Evolutionary conservation across 35 echinoderm and acorn worm species (phyloP), one percentile per base, ranked within the genome.

Genomic region (Ophiothrix spiculata): DNA sequence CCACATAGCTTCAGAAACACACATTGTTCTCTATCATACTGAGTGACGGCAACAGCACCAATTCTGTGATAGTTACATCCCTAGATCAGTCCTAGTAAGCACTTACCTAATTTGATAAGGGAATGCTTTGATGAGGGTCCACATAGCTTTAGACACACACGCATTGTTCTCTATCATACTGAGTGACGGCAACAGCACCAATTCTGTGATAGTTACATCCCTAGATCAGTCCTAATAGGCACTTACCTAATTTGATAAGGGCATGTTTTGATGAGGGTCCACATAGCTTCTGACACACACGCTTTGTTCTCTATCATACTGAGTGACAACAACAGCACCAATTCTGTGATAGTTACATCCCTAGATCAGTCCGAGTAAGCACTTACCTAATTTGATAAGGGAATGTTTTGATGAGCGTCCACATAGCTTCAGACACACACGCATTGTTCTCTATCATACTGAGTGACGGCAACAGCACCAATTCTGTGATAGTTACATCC

Each of bases 391-490:
- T 90, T 49, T 99, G 85, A 84, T 99, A 99, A 0, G 89, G 89
- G 39, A 99, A 84, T 36, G 88, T 39, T 69, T 94, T 94, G 33
- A 99, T 83, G n/a, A 99, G 73, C 14, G 77, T 92, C 96, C 96
- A 99, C 82, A 99, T 39, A 34, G 94, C 96, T 39, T 99, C 96
- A 39, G 96, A 91, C 1, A 99, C 82, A 56, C 92, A 94, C 25
- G 96, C 92, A 87, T 99, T 99, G 82, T 86, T 87, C 63, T 88
- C 87, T 78, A 99, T 85, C 41, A 94, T 77, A 54, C 88, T 91
- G 39, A 99, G 56, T 28, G 96, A 99, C 0, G 96, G 96, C 1
- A 99, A 54, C 36, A 99, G 69, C 21, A 91, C 92, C 37, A 76
- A 38, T 73, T 99, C 96, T 23, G 86, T 75, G 1, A 99, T n/a